phyloP scores from a whole-genome alignment of 92 coral and sea anemone genomes.

The Parazoanthus darwini region DNA sequence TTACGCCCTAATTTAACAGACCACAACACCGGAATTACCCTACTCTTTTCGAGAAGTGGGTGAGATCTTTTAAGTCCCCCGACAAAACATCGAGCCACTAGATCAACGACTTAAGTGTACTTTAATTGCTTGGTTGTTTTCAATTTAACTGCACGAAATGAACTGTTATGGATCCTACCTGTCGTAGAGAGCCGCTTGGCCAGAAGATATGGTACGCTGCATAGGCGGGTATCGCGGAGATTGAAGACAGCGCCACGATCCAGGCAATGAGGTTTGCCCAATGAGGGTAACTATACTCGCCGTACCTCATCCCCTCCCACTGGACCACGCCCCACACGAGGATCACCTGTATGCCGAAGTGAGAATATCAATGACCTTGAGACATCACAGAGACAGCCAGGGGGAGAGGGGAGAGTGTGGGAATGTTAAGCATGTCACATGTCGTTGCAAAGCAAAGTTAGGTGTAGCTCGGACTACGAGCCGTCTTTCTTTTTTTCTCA shows the following conservation, averaged over 20 bases:
- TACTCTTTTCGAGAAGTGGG: too few species aligned
- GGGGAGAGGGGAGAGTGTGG: not conserved
- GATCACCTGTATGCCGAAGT: slow-evolving; percentile 47
- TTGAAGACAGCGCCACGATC: slow-evolving; percentile 63
- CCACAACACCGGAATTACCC: too few species aligned
- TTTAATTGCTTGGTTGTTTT: too few species aligned
- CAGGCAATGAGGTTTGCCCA: slow-evolving; percentile 74
- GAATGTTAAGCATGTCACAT: not conserved
- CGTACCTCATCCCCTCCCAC: slow-evolving; percentile 59
- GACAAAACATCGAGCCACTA: too few species aligned
- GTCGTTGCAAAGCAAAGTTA: not conserved
- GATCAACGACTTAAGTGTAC: too few species aligned
- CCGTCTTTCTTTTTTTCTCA: too few species aligned
- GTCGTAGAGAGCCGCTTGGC: slow-evolving; percentile 56
- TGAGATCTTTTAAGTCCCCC: too few species aligned
- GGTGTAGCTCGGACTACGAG: too few species aligned
- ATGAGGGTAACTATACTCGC: slow-evolving; percentile 69
- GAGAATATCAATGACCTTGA: not conserved
- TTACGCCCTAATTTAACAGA: too few species aligned
- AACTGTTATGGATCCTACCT: slow-evolving; percentile 33
- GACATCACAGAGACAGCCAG: not conserved
- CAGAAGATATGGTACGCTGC: slow-evolving; percentile 49
- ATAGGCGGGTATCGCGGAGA: slow-evolving; percentile 61
- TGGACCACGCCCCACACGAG: slow-evolving; percentile 68
- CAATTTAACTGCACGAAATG: too few species aligned